A percentile compares a stretch with the other conserved stretches of the same genome.
These are phyloP conservation scores for Orthonyx spaldingii DNA, from an alignment of 2,113 vertebrate genomes.

Conservation along the genomic window DNA sequence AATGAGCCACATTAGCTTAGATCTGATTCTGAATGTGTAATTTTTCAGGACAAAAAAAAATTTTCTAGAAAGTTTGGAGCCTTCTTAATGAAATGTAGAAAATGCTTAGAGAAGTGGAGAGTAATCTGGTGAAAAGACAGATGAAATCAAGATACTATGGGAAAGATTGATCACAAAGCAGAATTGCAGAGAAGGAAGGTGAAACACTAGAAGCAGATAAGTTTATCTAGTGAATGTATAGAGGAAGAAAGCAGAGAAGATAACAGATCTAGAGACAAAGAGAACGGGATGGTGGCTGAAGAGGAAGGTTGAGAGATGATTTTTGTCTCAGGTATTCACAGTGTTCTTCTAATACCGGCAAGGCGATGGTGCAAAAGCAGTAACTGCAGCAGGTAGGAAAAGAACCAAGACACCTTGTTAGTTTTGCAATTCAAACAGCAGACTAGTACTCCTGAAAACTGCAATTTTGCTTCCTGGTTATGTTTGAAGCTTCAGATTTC, in stretches of 20 bases:
- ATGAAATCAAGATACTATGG: neutral
- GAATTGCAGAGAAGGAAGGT: constrained; percentile 27
- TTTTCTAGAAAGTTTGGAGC: neutral
- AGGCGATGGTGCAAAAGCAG: neutral
- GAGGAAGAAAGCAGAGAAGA: constrained; percentile 7
- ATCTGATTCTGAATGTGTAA: neutral
- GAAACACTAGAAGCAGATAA: constrained; percentile 14
- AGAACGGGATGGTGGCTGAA: neutral
- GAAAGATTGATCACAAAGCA: constrained; percentile 37
- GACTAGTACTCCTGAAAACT: neutral
- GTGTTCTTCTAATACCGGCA: neutral
- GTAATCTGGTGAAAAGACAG: constrained; percentile 16
- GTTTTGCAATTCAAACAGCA: neutral
- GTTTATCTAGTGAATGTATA: constrained; percentile 10
- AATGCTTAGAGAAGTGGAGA: constrained; percentile 3
- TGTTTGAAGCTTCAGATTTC: neutral
- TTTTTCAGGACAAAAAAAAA: neutral
- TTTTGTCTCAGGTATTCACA: neutral
- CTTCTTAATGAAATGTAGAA: constrained; percentile 10
- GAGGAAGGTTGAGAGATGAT: neutral
- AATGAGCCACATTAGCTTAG: neutral
- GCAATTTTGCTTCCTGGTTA: neutral
- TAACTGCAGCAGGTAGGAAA: neutral
- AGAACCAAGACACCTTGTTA: neutral
- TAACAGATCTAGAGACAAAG: constrained; percentile 4